Evolutionary conservation across 2,113 vertebrate genomes (phyloP).

Genomic region (Salminus brasiliensis): DNA sequence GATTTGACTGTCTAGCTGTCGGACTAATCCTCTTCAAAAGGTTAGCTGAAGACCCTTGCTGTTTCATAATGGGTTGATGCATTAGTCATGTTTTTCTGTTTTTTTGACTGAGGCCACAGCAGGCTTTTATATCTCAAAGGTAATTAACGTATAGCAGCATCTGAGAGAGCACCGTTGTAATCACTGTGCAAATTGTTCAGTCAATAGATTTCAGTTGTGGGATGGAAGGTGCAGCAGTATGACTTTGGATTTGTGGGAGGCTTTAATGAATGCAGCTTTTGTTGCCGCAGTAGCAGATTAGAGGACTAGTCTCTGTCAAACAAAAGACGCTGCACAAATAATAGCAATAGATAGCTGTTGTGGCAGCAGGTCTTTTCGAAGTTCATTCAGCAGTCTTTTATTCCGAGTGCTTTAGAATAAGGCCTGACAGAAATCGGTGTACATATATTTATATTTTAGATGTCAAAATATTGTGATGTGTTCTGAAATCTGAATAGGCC

Average conservation of each 20-base stretch:
- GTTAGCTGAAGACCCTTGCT: slow-evolving; percentile 1
- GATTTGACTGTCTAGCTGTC: background rate
- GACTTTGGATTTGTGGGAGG: background rate
- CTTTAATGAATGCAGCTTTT: slow-evolving; percentile 31
- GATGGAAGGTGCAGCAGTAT: background rate
- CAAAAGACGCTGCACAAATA: slow-evolving; percentile 21
- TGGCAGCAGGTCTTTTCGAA: slow-evolving; percentile 7
- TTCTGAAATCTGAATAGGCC: too few relatives aligned
- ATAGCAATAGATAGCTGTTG: background rate
- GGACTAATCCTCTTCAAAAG: background rate
- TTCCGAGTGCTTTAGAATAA: background rate
- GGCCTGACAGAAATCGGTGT: background rate
- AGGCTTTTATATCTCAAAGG: slow-evolving; percentile 23
- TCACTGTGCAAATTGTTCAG: slow-evolving; percentile 29
- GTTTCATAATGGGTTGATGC: background rate
- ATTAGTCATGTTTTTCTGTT: background rate
- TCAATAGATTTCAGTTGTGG: slow-evolving; percentile 33
- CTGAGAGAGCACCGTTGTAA: slow-evolving; percentile 14
- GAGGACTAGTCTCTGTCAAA: slow-evolving; percentile 8
- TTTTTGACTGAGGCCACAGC: background rate
- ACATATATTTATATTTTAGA: background rate
- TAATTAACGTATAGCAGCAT: slow-evolving; percentile 30
- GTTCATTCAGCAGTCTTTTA: slow-evolving; percentile 6
- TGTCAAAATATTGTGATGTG: background rate
- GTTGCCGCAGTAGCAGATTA: slow-evolving; percentile 1